Evolutionary conservation across 2,113 vertebrate species (phyloP), one percentile per base, ranked within the genome.

Genomic region (Microcebus murinus): DNA sequence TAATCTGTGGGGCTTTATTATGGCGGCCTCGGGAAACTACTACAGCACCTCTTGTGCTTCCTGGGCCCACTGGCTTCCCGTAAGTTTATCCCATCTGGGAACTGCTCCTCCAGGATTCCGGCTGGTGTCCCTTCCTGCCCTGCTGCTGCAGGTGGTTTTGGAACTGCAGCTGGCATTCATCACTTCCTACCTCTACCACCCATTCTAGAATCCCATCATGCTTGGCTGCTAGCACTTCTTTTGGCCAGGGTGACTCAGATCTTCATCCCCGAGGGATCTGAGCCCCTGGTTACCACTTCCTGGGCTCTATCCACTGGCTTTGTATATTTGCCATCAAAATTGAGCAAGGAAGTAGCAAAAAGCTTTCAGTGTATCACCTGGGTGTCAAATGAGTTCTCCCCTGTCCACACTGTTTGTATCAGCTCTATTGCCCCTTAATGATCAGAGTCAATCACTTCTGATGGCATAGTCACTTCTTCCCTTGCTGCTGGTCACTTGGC

Each of bases 111-210:
- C 39, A 8, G 20, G 23, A 85, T 61, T 86, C 20, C 36, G 31
- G 21, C 42, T 55, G 11, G 3, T 31, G 71, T 86, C 13, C 71
- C 31, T 50, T 63, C 36, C 29, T 23, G 12, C 18, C 9, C 68
- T 67, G n/a, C 55, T 25, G 42, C 29, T 82, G 20, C 12, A 6
- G 15, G 14, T 70, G 50, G 7, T 39, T 74, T 68, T 18, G 42
- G 21, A 27, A 70, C 8, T 39, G 39, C 36, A 63, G 0, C 29
- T 4, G 14, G 36, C 8, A 17, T 39, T 63, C 14, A 29, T 9
- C 1, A 0, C 23, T 42, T 50, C 2, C 63, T 18, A 20, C 12
- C 68, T 42, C 13, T 34, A 0, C 34, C 45, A 3, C 42, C 12
- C 12, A 4, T 45, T 80, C 83, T 36, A 57, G 48, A 31, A 42